These are phyloP conservation scores for Molorchus minor DNA, from an alignment of 2,888 invertebrate species.

Conservation along the genomic window DNA sequence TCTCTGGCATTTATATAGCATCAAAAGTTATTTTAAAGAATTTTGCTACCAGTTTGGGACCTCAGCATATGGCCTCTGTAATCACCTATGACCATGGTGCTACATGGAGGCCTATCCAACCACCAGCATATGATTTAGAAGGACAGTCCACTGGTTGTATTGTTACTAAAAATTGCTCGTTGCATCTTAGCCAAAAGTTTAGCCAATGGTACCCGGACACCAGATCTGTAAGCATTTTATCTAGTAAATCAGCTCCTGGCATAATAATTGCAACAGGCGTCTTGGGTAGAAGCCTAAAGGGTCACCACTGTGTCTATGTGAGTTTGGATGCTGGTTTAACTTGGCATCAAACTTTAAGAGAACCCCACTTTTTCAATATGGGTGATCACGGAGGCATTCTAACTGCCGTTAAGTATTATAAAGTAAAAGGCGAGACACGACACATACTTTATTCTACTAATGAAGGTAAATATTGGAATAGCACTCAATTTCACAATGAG, in stretches of 20 bases:
- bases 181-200: conserved; percentile 89
- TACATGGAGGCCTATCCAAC: conserved; percentile 79
- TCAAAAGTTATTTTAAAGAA: conserved; percentile 74
- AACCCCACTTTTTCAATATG: conserved; percentile 86
- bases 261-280: conserved; percentile 88
- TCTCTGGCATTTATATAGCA: conserved; percentile 89
- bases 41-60: conserved; percentile 66
- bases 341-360: conserved; percentile 79
- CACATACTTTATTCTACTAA: conserved; percentile 85
- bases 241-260: conserved; percentile 87
- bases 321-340: conserved; percentile 84
- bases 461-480: conserved; percentile 84
- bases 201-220: conserved; percentile 83
- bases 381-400: conserved; percentile 92
- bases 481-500: conserved; percentile 73
- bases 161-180: conserved; percentile 75
- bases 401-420: conserved; percentile 85
- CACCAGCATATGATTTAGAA: conserved; percentile 75
- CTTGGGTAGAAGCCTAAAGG: conserved; percentile 79
- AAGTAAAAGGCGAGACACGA: conserved; percentile 78
- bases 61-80: conserved; percentile 79
- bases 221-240: conserved; percentile 82
- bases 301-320: conserved; percentile 81
- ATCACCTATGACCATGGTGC: conserved; percentile 90
- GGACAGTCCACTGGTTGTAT: conserved; percentile 75